Conservation (phyloP, 2,113 vertebrate genomes). For the Leptosomus discolor region DNA sequence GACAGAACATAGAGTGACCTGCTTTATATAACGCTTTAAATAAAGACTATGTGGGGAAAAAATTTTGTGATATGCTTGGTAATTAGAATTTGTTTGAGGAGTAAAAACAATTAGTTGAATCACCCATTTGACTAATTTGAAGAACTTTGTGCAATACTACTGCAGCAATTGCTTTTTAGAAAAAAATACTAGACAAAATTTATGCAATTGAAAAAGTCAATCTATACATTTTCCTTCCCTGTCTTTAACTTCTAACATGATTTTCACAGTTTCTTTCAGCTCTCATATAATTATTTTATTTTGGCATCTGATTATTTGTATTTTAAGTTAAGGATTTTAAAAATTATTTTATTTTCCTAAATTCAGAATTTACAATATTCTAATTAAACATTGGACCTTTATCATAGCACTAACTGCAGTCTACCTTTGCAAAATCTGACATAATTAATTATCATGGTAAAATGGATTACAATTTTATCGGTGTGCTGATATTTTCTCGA, state of each 20-base stretch:
- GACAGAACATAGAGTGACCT: background rate
- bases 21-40: background rate
- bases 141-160: background rate
- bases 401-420: background rate
- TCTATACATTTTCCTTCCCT: background rate
- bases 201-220: background rate
- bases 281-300: background rate
- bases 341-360: background rate
- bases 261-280: background rate
- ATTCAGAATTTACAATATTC: background rate
- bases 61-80: background rate
- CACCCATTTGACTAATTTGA: background rate
- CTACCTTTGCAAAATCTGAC: background rate
- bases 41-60: background rate
- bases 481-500: conserved; percentile 26
- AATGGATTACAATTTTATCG: conserved; percentile 25
- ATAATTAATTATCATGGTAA: background rate
- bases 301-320: background rate
- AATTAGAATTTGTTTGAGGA: background rate
- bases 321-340: background rate
- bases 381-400: background rate
- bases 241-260: background rate
- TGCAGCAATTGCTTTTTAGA: background rate
- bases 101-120: background rate
- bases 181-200: background rate